Percentiles rank a stretch among this genome's conserved stretches.
Evolutionary conservation across 2,113 vertebrate species (phyloP).

Genomic region (Oreochromis tanganicae): DNA sequence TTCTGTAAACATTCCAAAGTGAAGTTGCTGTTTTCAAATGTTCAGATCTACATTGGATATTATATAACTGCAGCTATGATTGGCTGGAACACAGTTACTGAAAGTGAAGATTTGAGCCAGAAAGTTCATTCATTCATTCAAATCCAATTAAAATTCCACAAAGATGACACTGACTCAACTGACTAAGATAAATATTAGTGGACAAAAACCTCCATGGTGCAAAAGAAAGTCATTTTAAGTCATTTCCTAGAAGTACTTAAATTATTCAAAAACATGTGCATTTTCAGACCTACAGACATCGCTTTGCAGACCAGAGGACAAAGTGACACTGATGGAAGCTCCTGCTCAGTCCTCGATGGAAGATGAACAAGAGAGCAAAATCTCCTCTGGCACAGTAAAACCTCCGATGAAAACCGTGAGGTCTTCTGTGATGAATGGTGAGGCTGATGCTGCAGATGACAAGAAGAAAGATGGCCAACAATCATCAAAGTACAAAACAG

Average conservation of each 20-base stretch:
- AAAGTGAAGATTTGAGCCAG: background rate
- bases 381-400: background rate
- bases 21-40: background rate
- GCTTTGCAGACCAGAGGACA: background rate
- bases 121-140: background rate
- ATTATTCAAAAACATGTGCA: background rate
- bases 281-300: background rate
- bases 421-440: background rate
- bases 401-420: background rate
- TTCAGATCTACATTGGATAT: background rate
- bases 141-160: slow-evolving; percentile 31
- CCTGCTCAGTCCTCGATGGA: background rate
- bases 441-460: slow-evolving; percentile 20
- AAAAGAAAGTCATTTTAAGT: background rate
- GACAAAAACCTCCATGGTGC: background rate
- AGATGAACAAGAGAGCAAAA: background rate
- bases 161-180: background rate
- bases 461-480: slow-evolving; percentile 64
- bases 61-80: background rate
- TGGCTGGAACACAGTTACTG: background rate
- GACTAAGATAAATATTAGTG: background rate
- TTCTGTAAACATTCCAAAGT: background rate
- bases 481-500: slow-evolving; percentile 82
- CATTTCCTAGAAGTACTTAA: background rate
- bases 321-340: background rate